Evolutionary conservation across 2,113 vertebrate species (phyloP).

Genomic region (Ictidomys tridecemlineatus): DNA sequence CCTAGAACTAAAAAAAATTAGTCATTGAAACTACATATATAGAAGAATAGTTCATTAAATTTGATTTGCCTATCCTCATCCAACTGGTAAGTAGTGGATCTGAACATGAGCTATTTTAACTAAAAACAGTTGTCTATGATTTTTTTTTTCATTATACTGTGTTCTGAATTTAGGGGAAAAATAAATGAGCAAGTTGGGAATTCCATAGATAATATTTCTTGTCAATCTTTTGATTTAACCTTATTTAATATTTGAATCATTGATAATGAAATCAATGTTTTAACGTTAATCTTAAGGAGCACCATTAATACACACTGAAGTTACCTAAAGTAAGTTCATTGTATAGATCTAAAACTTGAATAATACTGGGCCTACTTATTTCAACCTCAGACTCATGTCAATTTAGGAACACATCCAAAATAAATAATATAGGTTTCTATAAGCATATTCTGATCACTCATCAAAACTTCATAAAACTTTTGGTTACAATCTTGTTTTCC

Average conservation of each 20-base stretch:
- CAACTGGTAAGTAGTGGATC: background rate
- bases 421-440: background rate
- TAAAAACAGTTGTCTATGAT: background rate
- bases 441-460: background rate
- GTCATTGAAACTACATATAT: background rate
- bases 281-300: background rate
- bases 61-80: background rate
- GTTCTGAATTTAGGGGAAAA: background rate
- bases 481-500: background rate
- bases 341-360: background rate
- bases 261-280: constrained; percentile 37
- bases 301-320: background rate
- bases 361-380: background rate
- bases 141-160: background rate
- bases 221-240: background rate
- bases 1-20: background rate
- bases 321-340: background rate
- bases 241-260: constrained; percentile 3
- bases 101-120: background rate
- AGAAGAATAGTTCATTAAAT: constrained; percentile 15
- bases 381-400: background rate
- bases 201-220: background rate
- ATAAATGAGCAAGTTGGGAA: background rate
- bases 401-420: constrained; percentile 15
- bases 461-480: constrained; percentile 9